Base-by-base conservation (phyloP, 2,797 vertebrate species). In the Fundulus diaphanus region DNA sequence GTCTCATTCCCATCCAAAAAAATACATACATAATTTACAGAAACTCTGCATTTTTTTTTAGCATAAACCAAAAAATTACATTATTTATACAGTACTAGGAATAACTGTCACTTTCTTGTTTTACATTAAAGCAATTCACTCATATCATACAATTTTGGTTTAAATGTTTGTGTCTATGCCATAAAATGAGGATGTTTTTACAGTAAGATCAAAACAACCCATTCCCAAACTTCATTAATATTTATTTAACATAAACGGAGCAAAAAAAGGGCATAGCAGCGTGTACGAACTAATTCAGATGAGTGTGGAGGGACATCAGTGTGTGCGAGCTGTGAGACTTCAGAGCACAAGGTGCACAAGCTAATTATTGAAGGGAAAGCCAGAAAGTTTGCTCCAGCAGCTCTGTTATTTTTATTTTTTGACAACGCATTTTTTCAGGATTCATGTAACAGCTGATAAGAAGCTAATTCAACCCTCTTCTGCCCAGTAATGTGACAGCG, bases 401-500 rank as follows among this genome's bases (percentile, higher is more conserved):
- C 33, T 63, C 59, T 42, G 59, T 66, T 42, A 42, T 66, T 66
- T 42, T n/a, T n/a, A n/a, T n/a, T n/a, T 35, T 66, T 66, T 42
- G 37, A 42, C 63, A 66, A 66, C 27, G 63, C 63, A 16, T n/a
- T 66, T 66, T 42, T 42, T 42, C 35, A 42, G 37, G 16, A 66
- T 42, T 42, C 63, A 66, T 66, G 63, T 66, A 66, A n/a, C 63
- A 66, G 37, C 37, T n/a, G 63, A 66, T 66, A 66, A 66, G 63
- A 66, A 40, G 37, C 63, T 42, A 40, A 66, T 66, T 42, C 63
- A 66, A 66, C 37, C 40, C 5, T 66, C 5, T 66, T 27, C 37
- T 66, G 22, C 37, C 37, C 37, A 42, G 63, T 35, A n/a, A 42
- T 66, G 63, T 42, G 63, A 27, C 63, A 42, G 63, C 63, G 42